Percentiles rank a stretch among this genome's conserved stretches.
Conservation (phyloP, 2,888 invertebrate genomes). For the Vanessa cardui region DNA sequence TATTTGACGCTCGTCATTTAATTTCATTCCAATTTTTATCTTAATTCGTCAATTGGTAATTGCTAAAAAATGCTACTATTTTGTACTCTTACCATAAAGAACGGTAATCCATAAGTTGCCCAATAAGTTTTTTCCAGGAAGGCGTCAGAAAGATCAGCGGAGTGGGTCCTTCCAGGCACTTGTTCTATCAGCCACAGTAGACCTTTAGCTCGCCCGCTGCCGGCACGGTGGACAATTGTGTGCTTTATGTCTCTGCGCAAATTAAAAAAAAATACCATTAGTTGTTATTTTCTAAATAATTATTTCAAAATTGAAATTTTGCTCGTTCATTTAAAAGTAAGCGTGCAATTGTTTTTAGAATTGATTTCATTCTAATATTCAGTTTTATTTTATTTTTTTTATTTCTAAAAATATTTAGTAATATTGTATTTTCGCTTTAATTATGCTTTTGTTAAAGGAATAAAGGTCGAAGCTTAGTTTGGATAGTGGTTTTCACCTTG, state of each 20-base stretch:
- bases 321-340: too few species aligned
- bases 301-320: too few species aligned
- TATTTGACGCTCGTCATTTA: not conserved
- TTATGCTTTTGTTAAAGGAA: too few species aligned
- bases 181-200: slow-evolving; percentile 90
- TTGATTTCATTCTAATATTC: too few species aligned
- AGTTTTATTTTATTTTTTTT: too few species aligned
- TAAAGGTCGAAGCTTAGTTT: too few species aligned
- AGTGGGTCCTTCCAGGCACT: slow-evolving; percentile 84
- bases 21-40: not conserved
- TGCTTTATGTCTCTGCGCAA: slow-evolving; percentile 62
- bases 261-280: slow-evolving; percentile 13
- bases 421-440: too few species aligned
- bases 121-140: slow-evolving; percentile 86
- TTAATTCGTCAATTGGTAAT: not conserved
- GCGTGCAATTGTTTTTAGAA: too few species aligned
- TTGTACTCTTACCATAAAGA: slow-evolving; percentile 68
- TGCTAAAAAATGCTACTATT: not conserved
- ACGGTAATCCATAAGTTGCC: slow-evolving; percentile 86
- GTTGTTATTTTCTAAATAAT: not conserved
- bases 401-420: too few species aligned
- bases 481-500: too few species aligned
- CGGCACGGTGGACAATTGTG: slow-evolving; percentile 66
- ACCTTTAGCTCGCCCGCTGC: slow-evolving; percentile 65
- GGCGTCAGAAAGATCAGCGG: slow-evolving; percentile 85